Percentiles rank a stretch among this genome's conserved stretches.
These are phyloP conservation scores for Drosophila truncata DNA, from an alignment of 1,140 invertebrate species.

Conservation along the genomic window DNA sequence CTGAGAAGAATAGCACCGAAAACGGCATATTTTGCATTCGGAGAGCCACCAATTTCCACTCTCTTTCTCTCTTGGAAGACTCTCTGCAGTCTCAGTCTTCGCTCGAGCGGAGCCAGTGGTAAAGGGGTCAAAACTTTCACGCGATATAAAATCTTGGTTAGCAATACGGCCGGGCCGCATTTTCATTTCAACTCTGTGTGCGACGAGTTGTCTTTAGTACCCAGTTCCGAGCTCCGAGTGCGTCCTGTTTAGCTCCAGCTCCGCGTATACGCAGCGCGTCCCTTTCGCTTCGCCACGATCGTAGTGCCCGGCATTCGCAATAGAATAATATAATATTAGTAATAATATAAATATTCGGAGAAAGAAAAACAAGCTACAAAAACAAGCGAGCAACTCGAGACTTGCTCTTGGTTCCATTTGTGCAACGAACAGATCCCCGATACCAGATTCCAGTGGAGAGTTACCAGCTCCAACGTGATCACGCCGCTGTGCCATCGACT, in stretches of 20 bases:
- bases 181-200: conserved; percentile 81
- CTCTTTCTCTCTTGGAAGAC: conserved; percentile 23
- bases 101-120: conserved; percentile 67
- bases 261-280: conserved; percentile 37
- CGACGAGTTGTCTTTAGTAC: conserved; percentile 68
- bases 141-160: conserved; percentile 85
- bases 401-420: conserved; percentile 60
- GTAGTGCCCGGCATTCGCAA: conserved; percentile 20
- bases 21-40: conserved; percentile 78
- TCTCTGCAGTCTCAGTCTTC: conserved; percentile 35
- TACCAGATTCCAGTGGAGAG: conserved; percentile 20
- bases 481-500: conserved; percentile 62
- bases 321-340: conserved; percentile 11
- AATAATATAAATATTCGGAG: conserved; percentile 6
- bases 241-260: conserved; percentile 44
- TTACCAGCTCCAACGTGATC: conserved; percentile 30
- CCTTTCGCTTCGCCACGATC: conserved; percentile 26
- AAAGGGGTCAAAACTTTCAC: conserved; percentile 85
- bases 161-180: conserved; percentile 76
- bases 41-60: conserved; percentile 20
- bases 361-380: conserved; percentile 32
- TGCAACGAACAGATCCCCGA: conserved; percentile 60
- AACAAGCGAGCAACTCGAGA: conserved; percentile 48
- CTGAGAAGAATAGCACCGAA: conserved; percentile 57
- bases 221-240: conserved; percentile 29